Base-by-base conservation (phyloP, 2,888 invertebrate genomes). In the Thumatha senex region DNA sequence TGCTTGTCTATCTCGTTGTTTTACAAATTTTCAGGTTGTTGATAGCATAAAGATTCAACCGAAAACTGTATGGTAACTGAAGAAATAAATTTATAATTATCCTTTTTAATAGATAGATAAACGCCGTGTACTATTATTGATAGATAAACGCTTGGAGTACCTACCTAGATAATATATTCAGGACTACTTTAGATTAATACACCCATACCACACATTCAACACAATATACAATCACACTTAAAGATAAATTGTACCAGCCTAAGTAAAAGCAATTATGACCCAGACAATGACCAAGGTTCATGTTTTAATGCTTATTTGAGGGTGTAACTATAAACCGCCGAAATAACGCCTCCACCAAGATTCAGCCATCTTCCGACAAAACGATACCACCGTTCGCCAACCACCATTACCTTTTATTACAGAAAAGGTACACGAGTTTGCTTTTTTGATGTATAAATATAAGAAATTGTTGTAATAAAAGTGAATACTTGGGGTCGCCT, bases 401-500 rank as follows among this genome's bases (percentile, higher is more conserved):
- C 75, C 72, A 72, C 77, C 82, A 84, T 86, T 84, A 83, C 75
- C 63, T 85, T 87, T 87, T 85, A 87, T 84, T 84, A 82, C 78
- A 72, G 62, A 60, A 70, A 79, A 78, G 79, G 76, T 82, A 87
- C 87, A 86, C 70, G 81, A 71, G 68, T 86, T 84, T 80, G 81
- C 84, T 86, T 86, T 85, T 85, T 84, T 82, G 78, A 74, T 74
- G 72, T 74, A 80, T 75, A 82, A 80, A 81, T 76, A 81, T 77
- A 78, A 79, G 73, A 74, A 74, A 79, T 74, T 71, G 70, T 70
- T 40, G 74, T 74, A 76, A 78, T 80, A 80, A 81, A 81, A 78
- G 67, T 62, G 63, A 70, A 77, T 78, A 76, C 69, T 73, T 72
- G 55, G 72, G 76, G 74, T 75, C 69, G 67, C 72, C 63, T 71